Conservation (phyloP, 2,113 vertebrate genomes). For the Hemiscyllium ocellatum region DNA sequence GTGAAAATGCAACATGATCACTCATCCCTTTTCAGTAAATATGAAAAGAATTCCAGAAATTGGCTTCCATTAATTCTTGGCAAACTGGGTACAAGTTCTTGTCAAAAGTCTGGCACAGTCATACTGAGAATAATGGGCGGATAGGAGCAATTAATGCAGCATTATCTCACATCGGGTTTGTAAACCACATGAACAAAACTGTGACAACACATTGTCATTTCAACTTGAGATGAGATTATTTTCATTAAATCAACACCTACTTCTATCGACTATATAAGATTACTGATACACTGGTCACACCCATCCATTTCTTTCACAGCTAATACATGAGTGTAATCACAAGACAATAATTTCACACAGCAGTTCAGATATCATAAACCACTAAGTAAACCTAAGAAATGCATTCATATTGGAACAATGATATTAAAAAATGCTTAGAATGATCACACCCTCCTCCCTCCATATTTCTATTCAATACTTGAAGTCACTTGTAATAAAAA, state of each 20-base stretch:
- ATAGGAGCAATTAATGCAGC: background rate
- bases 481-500: background rate
- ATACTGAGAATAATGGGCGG: background rate
- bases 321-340: background rate
- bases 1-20: background rate
- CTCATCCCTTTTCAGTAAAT: background rate
- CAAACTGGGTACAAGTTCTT: background rate
- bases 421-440: background rate
- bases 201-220: background rate
- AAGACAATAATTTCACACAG: background rate
- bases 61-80: background rate
- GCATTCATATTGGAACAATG: background rate
- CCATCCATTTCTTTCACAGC: background rate
- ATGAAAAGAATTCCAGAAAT: background rate
- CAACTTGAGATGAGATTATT: background rate
- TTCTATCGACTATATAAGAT: background rate
- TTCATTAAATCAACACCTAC: background rate
- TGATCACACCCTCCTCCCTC: background rate
- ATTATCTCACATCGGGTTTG: background rate
- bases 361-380: background rate
- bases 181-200: background rate
- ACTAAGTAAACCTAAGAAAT: background rate
- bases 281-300: background rate
- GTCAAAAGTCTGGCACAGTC: background rate
- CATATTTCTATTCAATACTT: background rate